These are phyloP conservation scores for Mus musculus DNA, from an alignment of 2,113 vertebrate species.

Conservation along the genomic window DNA sequence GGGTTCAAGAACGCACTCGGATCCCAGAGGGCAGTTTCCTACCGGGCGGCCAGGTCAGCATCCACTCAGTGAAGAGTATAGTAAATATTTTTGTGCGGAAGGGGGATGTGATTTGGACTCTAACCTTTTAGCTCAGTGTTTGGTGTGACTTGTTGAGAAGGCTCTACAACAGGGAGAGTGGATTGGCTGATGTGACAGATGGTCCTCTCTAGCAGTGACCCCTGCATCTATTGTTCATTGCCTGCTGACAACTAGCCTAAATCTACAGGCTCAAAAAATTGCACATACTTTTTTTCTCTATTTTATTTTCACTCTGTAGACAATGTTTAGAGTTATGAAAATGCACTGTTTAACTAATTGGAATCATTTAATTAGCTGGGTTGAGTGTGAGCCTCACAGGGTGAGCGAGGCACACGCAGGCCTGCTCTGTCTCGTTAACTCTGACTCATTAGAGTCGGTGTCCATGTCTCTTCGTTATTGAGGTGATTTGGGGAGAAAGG, in stretches of 20 bases:
- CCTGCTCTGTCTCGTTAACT: conserved; percentile 33
- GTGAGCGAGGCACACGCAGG: neutral
- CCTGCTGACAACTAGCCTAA: conserved; percentile 45
- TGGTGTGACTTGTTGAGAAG: conserved; percentile 35
- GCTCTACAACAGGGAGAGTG: neutral
- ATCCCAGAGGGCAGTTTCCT: conserved; percentile 38
- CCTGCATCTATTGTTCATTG: neutral
- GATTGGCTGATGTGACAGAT: neutral
- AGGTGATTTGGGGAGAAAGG: conserved; percentile 64
- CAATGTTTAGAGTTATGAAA: conserved; percentile 23
- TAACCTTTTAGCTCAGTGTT: conserved; percentile 17
- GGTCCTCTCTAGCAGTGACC: conserved; percentile 65
- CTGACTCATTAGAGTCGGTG: conserved; percentile 47
- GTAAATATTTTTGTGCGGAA: neutral
- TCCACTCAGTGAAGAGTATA: conserved; percentile 43
- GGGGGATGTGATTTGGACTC: conserved; percentile 41
- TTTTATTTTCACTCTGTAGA: conserved; percentile 53
- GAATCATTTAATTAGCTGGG: conserved; percentile 63
- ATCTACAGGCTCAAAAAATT: conserved; percentile 44
- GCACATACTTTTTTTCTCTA: neutral
- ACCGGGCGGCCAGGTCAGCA: conserved; percentile 37
- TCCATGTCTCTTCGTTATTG: conserved; percentile 40
- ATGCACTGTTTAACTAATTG: conserved; percentile 62
- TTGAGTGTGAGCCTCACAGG: conserved; percentile 28
- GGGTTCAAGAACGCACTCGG: neutral